phyloP scores from a whole-genome alignment of 2,888 invertebrate genomes.

The Tachina fera region DNA sequence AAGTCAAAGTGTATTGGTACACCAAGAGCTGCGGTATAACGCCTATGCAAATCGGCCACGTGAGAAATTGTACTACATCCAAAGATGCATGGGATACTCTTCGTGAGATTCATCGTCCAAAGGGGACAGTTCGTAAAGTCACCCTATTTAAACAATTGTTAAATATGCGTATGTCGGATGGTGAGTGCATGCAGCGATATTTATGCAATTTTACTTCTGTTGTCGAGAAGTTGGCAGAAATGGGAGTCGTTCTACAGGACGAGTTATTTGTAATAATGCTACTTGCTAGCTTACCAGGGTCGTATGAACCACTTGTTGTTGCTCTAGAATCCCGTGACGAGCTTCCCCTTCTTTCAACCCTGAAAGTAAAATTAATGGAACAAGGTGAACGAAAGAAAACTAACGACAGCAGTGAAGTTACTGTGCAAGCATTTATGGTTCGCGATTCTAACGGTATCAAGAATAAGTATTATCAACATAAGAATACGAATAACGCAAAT shows the following conservation, averaged over 20 bases:
- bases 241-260: too few species aligned
- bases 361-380: too few species aligned
- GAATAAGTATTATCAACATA: not conserved
- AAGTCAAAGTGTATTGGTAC: conserved; percentile 34
- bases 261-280: conserved; percentile 46
- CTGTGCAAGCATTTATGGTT: too few species aligned
- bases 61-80: not conserved
- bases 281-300: conserved; percentile 59
- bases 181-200: too few species aligned
- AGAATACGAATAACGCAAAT: not conserved
- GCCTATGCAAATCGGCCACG: conserved; percentile 38
- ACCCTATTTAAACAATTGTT: conserved; percentile 54
- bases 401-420: conserved; percentile 19
- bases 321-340: conserved; percentile 58
- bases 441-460: conserved; percentile 14
- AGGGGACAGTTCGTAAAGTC: conserved; percentile 59
- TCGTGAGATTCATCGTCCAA: too few species aligned
- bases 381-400: conserved; percentile 49
- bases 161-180: conserved; percentile 16
- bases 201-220: not conserved
- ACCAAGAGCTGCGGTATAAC: conserved; percentile 47
- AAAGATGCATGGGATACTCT: too few species aligned
- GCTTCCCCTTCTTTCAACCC: conserved; percentile 46
- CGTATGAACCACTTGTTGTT: conserved; percentile 63
- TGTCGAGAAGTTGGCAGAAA: not conserved